phyloP scores from a whole-genome alignment of 2,797 vertebrate genomes.

The Onychomys torridus region DNA sequence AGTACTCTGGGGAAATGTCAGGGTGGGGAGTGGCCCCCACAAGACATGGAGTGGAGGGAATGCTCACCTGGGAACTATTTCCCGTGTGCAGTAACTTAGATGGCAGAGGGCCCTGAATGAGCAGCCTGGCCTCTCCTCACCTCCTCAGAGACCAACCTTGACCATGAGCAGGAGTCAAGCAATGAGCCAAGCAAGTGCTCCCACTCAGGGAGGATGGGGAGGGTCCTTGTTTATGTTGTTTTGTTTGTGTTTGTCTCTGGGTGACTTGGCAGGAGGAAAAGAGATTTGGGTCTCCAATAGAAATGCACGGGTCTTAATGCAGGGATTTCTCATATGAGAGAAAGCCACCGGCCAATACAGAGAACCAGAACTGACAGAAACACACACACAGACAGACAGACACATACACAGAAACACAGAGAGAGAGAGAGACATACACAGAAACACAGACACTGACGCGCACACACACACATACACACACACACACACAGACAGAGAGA shows the following conservation, averaged over 20 bases:
- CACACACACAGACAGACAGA: neutral
- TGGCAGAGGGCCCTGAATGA: neutral
- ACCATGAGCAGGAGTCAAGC: neutral
- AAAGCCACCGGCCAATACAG: neutral
- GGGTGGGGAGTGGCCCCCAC: too few relatives aligned
- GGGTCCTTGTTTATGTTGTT: neutral
- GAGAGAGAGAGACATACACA: neutral
- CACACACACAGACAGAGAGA: neutral
- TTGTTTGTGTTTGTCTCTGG: neutral
- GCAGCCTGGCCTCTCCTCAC: neutral
- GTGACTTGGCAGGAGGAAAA: neutral
- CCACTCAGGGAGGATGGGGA: neutral
- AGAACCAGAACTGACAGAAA: neutral
- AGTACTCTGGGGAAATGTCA: too few relatives aligned
- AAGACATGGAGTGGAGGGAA: neutral
- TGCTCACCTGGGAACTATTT: neutral
- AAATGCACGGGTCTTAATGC: rapidly evolving
- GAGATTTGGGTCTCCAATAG: neutral
- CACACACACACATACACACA: neutral
- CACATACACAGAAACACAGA: neutral
- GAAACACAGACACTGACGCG: too few relatives aligned
- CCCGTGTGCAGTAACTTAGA: neutral
- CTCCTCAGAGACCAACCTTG: neutral
- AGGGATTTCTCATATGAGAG: neutral
- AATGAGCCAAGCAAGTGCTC: neutral